phyloP scores from a whole-genome alignment of 1,140 invertebrate genomes.

The Riptortus pedestris region DNA sequence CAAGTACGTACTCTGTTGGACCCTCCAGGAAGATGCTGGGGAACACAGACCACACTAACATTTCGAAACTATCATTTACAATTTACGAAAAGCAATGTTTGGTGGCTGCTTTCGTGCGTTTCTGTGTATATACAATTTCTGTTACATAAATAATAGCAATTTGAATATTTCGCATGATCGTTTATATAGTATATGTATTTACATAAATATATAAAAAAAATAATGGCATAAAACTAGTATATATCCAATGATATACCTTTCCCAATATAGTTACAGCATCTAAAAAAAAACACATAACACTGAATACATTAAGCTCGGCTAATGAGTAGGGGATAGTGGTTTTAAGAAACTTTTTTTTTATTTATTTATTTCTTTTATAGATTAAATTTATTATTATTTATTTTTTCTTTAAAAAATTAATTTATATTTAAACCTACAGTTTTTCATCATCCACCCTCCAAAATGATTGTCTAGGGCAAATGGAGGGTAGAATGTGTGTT shows the following conservation, averaged over 20 bases:
- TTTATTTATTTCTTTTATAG: background rate
- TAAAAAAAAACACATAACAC: slow-evolving; percentile 27
- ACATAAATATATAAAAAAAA: background rate
- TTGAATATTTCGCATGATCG: background rate
- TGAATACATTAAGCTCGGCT: slow-evolving; percentile 27
- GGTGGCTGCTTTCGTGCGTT: slow-evolving; percentile 21
- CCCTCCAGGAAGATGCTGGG: background rate
- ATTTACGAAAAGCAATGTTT: slow-evolving; percentile 16
- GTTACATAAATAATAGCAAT: slow-evolving; percentile 14
- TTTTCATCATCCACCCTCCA: background rate
- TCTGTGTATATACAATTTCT: slow-evolving; percentile 24
- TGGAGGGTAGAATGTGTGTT: background rate
- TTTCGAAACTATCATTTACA: slow-evolving; percentile 18
- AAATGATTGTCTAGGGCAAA: no score
- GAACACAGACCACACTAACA: slow-evolving; percentile 28
- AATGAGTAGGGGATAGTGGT: slow-evolving; percentile 7
- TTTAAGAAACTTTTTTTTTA: background rate
- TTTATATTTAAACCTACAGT: background rate
- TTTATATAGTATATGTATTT: no score
- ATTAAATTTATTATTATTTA: background rate
- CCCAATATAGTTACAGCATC: slow-evolving; percentile 29
- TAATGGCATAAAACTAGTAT: background rate
- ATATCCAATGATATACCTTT: slow-evolving; percentile 27
- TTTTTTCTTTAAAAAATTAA: background rate
- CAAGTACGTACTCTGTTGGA: slow-evolving; percentile 2